Evolutionary conservation across 2,113 vertebrate species (phyloP).

Genomic region (Acanthochromis polyacanthus): DNA sequence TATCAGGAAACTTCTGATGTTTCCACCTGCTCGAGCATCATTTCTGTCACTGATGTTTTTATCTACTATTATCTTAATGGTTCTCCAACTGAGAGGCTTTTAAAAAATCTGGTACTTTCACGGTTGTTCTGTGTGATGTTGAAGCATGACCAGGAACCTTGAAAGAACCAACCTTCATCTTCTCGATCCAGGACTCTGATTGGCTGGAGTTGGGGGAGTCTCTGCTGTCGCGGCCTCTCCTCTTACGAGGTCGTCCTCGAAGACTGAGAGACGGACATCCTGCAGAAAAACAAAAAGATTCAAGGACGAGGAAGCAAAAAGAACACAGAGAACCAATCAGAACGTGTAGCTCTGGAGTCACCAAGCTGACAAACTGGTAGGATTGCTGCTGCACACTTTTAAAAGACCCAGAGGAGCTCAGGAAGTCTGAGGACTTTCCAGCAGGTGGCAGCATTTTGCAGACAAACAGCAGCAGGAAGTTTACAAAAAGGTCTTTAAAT

Average conservation of each 20-base stretch:
- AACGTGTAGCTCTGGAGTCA: too few species aligned
- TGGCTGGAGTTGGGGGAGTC: conserved; percentile 71
- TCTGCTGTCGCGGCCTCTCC: conserved; percentile 71
- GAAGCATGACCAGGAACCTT: too few species aligned
- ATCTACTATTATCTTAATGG: too few species aligned
- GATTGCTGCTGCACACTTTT: too few species aligned
- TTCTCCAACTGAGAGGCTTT: too few species aligned
- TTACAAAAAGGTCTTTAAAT: background rate
- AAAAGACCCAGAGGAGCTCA: background rate
- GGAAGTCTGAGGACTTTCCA: background rate
- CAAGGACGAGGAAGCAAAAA: background rate
- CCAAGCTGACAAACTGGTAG: background rate
- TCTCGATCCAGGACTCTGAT: conserved; percentile 84
- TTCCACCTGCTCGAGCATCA: too few species aligned
- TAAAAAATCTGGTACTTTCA: too few species aligned
- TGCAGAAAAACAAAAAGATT: conserved; percentile 40
- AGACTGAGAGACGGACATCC: conserved; percentile 85
- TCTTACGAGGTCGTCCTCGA: conserved; percentile 86
- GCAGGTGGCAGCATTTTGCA: conserved; percentile 35
- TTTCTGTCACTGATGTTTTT: too few species aligned
- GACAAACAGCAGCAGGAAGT: background rate
- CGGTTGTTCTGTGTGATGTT: too few species aligned
- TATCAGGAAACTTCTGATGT: too few species aligned
- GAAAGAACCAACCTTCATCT: conserved; percentile 78
- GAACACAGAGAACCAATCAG: too few species aligned